phyloP scores from a whole-genome alignment of 2,113 vertebrate species.

The Aix galericulata region DNA sequence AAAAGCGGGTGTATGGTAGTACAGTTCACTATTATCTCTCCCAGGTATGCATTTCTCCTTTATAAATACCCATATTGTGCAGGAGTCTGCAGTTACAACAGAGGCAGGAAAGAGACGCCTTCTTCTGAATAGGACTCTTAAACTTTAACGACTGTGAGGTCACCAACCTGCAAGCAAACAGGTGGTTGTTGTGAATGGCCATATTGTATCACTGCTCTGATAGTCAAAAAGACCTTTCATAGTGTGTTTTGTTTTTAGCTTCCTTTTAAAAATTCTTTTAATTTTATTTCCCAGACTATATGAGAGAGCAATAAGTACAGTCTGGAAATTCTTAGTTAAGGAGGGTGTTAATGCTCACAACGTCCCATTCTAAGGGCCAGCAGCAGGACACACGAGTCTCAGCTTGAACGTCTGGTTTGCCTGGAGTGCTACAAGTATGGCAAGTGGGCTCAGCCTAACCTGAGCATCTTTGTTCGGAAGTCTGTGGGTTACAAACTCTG shows the following conservation, averaged over 20 bases:
- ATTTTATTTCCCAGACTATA: not conserved
- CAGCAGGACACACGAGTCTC: not conserved
- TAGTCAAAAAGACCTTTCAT: not conserved
- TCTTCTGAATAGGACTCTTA: not conserved
- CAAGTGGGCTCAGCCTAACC: not conserved
- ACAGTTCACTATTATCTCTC: not conserved
- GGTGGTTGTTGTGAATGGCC: not conserved
- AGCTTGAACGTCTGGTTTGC: not conserved
- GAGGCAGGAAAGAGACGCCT: not conserved
- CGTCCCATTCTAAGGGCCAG: not conserved
- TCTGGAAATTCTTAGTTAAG: not conserved
- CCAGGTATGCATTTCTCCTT: conserved; percentile 13
- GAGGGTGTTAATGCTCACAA: not conserved
- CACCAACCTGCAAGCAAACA: not conserved
- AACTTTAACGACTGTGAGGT: conserved; percentile 40
- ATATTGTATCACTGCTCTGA: not conserved
- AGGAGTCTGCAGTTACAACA: not conserved
- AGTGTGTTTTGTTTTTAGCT: not conserved
- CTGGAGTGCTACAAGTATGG: not conserved
- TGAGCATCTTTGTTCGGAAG: not conserved
- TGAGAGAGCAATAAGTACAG: not conserved
- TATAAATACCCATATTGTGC: conserved; percentile 8
- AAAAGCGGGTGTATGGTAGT: conserved; percentile 14
- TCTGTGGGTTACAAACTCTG: not conserved
- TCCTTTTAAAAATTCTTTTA: not conserved